These are phyloP conservation scores for Forficula auricularia DNA, from an alignment of 1,140 invertebrate species.

Conservation along the genomic window DNA sequence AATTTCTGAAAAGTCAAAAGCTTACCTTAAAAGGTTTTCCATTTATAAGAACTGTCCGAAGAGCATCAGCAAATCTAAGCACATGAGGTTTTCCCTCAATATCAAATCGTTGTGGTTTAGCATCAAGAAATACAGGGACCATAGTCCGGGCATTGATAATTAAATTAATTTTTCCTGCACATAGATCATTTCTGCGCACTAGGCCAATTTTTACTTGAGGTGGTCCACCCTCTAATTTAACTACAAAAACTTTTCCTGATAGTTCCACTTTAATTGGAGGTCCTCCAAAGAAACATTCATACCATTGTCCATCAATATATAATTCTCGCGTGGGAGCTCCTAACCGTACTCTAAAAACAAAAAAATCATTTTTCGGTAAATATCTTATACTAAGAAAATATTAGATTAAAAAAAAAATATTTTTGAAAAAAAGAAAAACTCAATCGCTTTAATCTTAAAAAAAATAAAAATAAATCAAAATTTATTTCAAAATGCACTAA, in stretches of 20 bases:
- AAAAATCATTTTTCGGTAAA: neutral
- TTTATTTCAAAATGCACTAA: too few relatives aligned
- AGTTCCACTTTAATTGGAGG: slow-evolving; percentile 68
- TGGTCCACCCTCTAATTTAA: slow-evolving; percentile 70
- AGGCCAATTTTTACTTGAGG: slow-evolving; percentile 68
- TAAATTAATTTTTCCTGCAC: slow-evolving; percentile 64
- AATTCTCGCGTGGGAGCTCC: slow-evolving; percentile 84
- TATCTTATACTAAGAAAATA: slow-evolving; percentile 3
- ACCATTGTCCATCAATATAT: slow-evolving; percentile 69
- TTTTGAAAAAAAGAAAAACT: neutral
- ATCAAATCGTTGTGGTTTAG: slow-evolving; percentile 62
- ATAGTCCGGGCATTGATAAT: slow-evolving; percentile 61
- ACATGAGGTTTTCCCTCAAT: slow-evolving; percentile 57
- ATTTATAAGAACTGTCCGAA: slow-evolving; percentile 63
- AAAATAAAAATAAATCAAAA: neutral
- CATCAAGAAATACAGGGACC: slow-evolving; percentile 68
- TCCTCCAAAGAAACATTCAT: slow-evolving; percentile 82
- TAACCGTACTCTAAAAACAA: slow-evolving; percentile 48
- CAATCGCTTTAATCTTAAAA: neutral
- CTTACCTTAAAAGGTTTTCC: slow-evolving; percentile 56
- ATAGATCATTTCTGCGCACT: slow-evolving; percentile 49
- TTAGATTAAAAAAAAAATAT: neutral
- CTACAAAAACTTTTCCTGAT: slow-evolving; percentile 49
- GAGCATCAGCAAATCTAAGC: slow-evolving; percentile 57
- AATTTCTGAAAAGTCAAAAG: neutral